Evolutionary conservation across 2,888 invertebrate species (phyloP).

Genomic region (Rhyacophila evoluta): DNA sequence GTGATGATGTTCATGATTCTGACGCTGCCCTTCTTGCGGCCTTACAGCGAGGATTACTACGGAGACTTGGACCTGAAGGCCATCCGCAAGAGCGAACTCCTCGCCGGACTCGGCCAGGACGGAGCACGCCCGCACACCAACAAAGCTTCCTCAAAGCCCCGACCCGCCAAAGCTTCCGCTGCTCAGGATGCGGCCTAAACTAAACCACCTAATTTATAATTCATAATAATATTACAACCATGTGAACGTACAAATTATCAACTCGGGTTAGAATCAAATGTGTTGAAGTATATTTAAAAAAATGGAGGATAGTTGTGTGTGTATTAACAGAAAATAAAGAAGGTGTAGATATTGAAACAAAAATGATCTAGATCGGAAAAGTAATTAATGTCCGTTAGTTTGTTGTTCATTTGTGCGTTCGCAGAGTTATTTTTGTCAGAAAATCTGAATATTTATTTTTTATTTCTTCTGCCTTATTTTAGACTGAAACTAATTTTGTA

Average conservation of each 20-base stretch:
- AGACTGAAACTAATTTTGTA: constrained; percentile 34
- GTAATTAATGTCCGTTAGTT: too few relatives aligned
- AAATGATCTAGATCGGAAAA: too few relatives aligned
- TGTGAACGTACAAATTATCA: neutral
- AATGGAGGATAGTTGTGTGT: too few relatives aligned
- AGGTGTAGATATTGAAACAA: too few relatives aligned
- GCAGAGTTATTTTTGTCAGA: neutral
- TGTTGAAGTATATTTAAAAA: too few relatives aligned
- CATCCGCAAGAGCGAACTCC: constrained; percentile 93
- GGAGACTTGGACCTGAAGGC: constrained; percentile 95
- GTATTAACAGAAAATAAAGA: too few relatives aligned
- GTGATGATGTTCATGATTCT: constrained; percentile 21
- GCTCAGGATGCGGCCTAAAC: constrained; percentile 3
- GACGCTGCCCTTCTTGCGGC: constrained; percentile 48
- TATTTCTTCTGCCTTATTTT: constrained; percentile 31
- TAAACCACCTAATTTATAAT: constrained; percentile 57
- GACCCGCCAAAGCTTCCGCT: constrained; percentile 65
- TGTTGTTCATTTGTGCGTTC: neutral
- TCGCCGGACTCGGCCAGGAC: constrained; percentile 80
- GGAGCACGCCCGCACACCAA: constrained; percentile 66
- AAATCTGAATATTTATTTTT: constrained; percentile 41
- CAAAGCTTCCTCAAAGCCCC: constrained; percentile 70
- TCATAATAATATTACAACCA: constrained; percentile 52
- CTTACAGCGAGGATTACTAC: constrained; percentile 95
- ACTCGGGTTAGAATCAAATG: neutral